These are phyloP conservation scores for Oncopeltus fasciatus DNA, from an alignment of 1,140 invertebrate species.

Conservation along the genomic window DNA sequence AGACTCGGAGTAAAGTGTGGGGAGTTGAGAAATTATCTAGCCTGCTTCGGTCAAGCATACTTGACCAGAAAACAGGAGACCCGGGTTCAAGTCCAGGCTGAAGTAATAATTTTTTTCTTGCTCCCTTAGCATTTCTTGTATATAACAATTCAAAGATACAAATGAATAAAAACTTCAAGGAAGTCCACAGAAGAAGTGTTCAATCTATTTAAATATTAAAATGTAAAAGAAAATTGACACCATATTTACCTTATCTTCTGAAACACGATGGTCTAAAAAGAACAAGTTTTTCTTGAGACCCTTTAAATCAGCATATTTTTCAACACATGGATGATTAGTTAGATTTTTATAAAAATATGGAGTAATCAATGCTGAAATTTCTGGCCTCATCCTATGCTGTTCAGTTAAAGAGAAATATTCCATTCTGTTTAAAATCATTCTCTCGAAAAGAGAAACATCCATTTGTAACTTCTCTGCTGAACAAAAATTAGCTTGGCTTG, in stretches of 20 bases:
- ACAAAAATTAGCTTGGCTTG: constrained; percentile 41
- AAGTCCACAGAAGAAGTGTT: no score
- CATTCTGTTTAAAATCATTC: constrained; percentile 40
- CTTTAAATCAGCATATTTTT: neutral
- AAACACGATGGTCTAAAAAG: constrained; percentile 22
- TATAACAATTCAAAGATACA: no score
- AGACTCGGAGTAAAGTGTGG: no score
- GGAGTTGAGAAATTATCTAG: no score
- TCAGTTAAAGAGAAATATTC: constrained; percentile 35
- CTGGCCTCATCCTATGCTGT: constrained; percentile 50
- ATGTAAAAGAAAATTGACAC: no score
- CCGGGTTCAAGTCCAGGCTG: no score
- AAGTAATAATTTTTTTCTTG: no score
- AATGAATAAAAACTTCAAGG: no score
- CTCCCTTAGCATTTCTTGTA: no score
- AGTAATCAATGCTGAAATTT: constrained; percentile 40
- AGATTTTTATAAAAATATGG: constrained; percentile 43
- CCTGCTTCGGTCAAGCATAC: no score
- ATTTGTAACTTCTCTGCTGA: constrained; percentile 41
- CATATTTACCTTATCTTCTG: constrained; percentile 31
- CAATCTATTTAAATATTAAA: no score
- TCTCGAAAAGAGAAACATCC: constrained; percentile 40
- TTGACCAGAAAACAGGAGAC: no score
- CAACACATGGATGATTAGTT: constrained; percentile 29
- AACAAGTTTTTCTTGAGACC: neutral